Conservation (phyloP, 2,888 invertebrate species). For the Liodrosophila aerea region DNA sequence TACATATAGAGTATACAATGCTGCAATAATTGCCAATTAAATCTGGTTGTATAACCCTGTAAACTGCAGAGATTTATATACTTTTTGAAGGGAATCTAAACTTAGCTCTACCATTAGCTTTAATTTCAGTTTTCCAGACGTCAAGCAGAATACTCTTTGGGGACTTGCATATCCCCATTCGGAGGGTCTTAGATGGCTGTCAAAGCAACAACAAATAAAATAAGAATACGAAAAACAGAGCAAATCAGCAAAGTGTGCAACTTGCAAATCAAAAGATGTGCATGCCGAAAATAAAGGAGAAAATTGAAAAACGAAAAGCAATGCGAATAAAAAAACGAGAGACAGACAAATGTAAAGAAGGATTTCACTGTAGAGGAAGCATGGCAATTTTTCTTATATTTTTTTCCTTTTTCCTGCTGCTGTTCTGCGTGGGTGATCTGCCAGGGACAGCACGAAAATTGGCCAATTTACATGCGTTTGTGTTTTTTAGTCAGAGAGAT, state of each 20-base stretch:
- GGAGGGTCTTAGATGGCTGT: slow-evolving; percentile 42
- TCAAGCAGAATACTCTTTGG: slow-evolving; percentile 23
- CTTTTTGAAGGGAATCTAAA: slow-evolving; percentile 14
- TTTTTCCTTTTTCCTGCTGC: slow-evolving; percentile 18
- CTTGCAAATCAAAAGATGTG: slow-evolving; percentile 61
- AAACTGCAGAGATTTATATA: too few species aligned
- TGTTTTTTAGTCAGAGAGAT: slow-evolving; percentile 41
- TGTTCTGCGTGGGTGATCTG: slow-evolving; percentile 26
- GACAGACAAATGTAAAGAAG: slow-evolving; percentile 49
- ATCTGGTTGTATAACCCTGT: too few species aligned
- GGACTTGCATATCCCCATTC: slow-evolving; percentile 28
- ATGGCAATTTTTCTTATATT: too few species aligned
- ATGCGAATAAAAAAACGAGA: background rate
- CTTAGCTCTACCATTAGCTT: slow-evolving; percentile 35
- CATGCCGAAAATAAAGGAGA: slow-evolving; percentile 8
- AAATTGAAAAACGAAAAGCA: slow-evolving; percentile 2
- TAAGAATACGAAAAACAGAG: slow-evolving; percentile 11
- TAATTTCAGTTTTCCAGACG: slow-evolving; percentile 59
- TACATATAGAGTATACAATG: slow-evolving; percentile 27
- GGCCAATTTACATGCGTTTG: slow-evolving; percentile 76
- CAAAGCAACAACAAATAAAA: slow-evolving; percentile 59
- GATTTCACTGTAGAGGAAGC: slow-evolving; percentile 45
- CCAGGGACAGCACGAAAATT: slow-evolving; percentile 56
- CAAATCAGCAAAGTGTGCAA: slow-evolving; percentile 61
- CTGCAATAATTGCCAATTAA: too few species aligned